These are phyloP conservation scores for Thaleichthys pacificus DNA, from an alignment of 2,797 vertebrate genomes.

Conservation along the genomic window DNA sequence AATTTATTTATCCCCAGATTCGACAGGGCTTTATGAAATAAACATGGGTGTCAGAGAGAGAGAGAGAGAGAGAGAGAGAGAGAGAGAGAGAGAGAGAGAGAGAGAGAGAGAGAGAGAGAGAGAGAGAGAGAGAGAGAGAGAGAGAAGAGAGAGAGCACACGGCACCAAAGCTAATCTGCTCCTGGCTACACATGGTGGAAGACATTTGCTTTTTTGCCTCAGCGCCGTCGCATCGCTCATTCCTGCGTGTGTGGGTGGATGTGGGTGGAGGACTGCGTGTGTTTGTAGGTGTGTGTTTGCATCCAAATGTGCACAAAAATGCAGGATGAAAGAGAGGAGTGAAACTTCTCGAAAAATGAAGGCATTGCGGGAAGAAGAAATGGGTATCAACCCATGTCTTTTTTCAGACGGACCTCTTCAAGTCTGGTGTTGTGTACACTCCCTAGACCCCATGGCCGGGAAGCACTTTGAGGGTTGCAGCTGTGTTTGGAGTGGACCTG, in stretches of 20 bases:
- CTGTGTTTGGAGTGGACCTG: neutral
- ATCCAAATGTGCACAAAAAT: too few relatives aligned
- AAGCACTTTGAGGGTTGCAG: neutral
- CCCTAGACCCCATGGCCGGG: neutral
- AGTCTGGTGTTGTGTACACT: neutral
- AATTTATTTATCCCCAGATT: slow-evolving; percentile 74
- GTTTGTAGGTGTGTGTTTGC: neutral
- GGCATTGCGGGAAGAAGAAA: too few relatives aligned
- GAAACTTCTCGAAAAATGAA: too few relatives aligned
- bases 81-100: neutral
- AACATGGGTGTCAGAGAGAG: slow-evolving; percentile 60
- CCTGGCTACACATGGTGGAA: neutral
- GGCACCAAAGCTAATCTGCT: neutral
- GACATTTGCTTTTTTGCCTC: neutral
- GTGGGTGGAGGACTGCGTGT: neutral
- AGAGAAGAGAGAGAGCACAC: neutral
- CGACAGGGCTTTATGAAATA: slow-evolving; percentile 70
- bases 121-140: too few relatives aligned
- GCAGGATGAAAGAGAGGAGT: too few relatives aligned
- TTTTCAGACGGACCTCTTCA: too few relatives aligned
- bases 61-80: neutral
- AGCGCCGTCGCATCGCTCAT: neutral
- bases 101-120: neutral
- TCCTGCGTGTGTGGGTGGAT: neutral
- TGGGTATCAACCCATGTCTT: too few relatives aligned